These are phyloP conservation scores for Pollimyrus isidori DNA, from an alignment of 2,113 vertebrate species.

Conservation along the genomic window DNA sequence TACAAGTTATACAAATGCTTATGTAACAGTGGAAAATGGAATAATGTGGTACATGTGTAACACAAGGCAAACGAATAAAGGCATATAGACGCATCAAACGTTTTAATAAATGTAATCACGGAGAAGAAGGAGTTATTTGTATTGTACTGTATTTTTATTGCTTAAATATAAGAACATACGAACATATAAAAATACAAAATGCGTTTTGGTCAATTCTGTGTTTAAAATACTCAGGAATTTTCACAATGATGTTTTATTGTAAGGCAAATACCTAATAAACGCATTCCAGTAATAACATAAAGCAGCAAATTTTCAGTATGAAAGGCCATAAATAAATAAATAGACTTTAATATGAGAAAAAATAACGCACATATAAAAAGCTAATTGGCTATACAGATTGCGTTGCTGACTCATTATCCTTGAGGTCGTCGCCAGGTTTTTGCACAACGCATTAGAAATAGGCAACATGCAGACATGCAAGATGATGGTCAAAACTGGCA, in stretches of 20 bases:
- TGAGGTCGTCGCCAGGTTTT: neutral
- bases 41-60: neutral
- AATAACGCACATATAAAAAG: neutral
- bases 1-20: neutral
- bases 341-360: constrained; percentile 19
- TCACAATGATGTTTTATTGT: neutral
- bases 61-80: neutral
- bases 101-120: neutral
- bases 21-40: neutral
- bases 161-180: constrained; percentile 17
- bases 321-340: constrained; percentile 26
- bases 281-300: constrained; percentile 11
- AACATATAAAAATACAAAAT: constrained; percentile 22
- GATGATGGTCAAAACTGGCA: neutral
- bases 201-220: constrained; percentile 9
- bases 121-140: neutral
- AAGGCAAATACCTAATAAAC: neutral
- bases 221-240: neutral
- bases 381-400: neutral
- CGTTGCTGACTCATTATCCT: neutral
- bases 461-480: neutral
- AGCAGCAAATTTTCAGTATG: constrained; percentile 10
- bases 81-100: neutral
- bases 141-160: neutral
- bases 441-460: neutral